phyloP scores from a whole-genome alignment of 2,797 vertebrate genomes.

The Muscicapa striata region DNA sequence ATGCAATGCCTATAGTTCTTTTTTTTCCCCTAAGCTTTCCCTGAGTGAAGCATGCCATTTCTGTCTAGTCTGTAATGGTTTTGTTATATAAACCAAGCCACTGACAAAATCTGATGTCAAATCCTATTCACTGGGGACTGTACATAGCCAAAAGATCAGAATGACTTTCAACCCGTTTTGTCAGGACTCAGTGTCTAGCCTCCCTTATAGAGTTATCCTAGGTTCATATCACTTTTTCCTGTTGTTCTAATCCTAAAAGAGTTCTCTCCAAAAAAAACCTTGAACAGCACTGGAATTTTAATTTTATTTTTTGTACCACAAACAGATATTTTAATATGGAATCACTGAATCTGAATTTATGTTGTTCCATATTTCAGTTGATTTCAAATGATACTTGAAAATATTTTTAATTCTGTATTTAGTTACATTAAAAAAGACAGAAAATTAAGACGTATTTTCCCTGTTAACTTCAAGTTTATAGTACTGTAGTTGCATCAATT shows the following conservation, averaged over 20 bases:
- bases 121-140: slow-evolving; percentile 1
- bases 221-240: not conserved
- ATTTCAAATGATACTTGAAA: not conserved
- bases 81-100: not conserved
- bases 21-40: not conserved
- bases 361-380: not conserved
- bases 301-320: not conserved
- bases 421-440: not conserved
- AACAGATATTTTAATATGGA: not conserved
- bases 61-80: not conserved
- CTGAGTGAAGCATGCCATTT: not conserved
- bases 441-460: accelerated
- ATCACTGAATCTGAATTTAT: not conserved
- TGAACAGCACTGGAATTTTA: not conserved
- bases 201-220: not conserved
- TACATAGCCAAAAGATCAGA: slow-evolving; percentile 39
- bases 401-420: not conserved
- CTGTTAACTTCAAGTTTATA: not conserved
- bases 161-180: slow-evolving; percentile 41
- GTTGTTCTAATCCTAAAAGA: not conserved
- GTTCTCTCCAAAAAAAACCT: not conserved
- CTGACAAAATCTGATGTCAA: slow-evolving; percentile 31
- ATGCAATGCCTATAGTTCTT: not conserved
- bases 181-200: not conserved
- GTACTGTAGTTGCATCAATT: not conserved